Percentiles rank a stretch among this genome's conserved stretches.
phyloP scores from a whole-genome alignment of 2,888 invertebrate genomes.

The Cephalotes varians region DNA sequence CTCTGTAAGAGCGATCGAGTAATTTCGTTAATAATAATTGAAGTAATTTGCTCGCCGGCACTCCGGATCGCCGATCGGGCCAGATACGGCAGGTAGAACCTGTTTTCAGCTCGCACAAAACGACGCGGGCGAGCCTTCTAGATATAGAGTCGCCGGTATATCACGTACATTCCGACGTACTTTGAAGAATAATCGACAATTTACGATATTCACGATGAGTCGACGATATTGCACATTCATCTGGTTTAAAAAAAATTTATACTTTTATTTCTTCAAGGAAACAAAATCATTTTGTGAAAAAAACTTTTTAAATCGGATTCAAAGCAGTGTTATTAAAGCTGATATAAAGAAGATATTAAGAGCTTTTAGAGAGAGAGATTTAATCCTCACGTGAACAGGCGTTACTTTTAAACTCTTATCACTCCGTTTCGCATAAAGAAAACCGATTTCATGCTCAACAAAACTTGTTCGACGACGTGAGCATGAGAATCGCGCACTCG shows the following conservation, averaged over 20 bases:
- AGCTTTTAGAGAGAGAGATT: background rate
- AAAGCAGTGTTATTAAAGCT: background rate
- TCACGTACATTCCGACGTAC: slow-evolving; percentile 41
- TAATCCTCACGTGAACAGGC: background rate
- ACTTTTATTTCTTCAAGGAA: background rate
- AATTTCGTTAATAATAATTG: slow-evolving; percentile 57
- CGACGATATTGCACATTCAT: background rate
- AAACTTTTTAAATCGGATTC: background rate
- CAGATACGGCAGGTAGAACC: slow-evolving; percentile 34
- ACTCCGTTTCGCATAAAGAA: background rate
- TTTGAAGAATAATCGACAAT: slow-evolving; percentile 42
- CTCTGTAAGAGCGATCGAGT: slow-evolving; percentile 54
- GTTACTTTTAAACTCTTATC: slow-evolving; percentile 7
- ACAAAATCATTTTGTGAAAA: background rate
- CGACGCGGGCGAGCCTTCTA: slow-evolving; percentile 34
- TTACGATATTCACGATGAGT: slow-evolving; percentile 16
- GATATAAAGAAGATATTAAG: background rate
- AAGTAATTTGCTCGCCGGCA: slow-evolving; percentile 56
- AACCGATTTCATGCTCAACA: slow-evolving; percentile 17
- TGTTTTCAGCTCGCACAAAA: slow-evolving; percentile 48
- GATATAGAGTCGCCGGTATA: slow-evolving; percentile 32
- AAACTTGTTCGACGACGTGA: slow-evolving; percentile 27
- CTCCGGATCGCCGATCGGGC: slow-evolving; percentile 43
- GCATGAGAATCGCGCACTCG: slow-evolving; percentile 18
- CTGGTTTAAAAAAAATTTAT: background rate